Evolutionary conservation across 2,113 vertebrate species (phyloP).

Genomic region (Sebastes schlegelii): DNA sequence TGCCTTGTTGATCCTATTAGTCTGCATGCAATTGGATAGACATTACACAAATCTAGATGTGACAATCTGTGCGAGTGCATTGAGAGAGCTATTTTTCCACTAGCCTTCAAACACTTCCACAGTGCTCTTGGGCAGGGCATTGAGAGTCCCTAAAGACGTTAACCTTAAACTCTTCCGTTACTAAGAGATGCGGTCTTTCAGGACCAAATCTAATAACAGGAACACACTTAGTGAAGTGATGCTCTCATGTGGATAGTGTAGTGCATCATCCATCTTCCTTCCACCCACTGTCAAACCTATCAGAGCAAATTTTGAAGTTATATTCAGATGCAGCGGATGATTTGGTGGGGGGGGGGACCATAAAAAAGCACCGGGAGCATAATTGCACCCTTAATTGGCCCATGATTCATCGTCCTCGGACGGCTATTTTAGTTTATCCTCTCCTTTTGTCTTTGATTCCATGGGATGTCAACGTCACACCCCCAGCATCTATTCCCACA

Average conservation of each 20-base stretch:
- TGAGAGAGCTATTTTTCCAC: slow-evolving; percentile 22
- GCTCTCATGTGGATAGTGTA: slow-evolving; percentile 3
- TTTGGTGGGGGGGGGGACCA: not conserved
- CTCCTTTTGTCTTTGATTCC: slow-evolving; percentile 35
- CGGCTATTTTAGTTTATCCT: slow-evolving; percentile 63
- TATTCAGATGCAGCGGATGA: slow-evolving; percentile 34
- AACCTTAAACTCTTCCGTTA: not conserved
- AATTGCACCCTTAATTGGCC: slow-evolving; percentile 61
- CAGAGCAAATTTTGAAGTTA: slow-evolving; percentile 41
- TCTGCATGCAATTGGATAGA: slow-evolving; percentile 33
- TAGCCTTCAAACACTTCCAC: not conserved
- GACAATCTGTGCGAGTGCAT: slow-evolving; percentile 9
- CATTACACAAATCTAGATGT: slow-evolving; percentile 24
- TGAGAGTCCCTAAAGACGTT: not conserved
- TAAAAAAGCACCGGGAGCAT: slow-evolving; percentile 33
- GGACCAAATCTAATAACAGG: slow-evolving; percentile 12
- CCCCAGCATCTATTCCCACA: not conserved
- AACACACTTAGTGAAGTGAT: not conserved
- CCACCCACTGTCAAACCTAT: slow-evolving; percentile 38
- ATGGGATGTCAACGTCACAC: slow-evolving; percentile 44
- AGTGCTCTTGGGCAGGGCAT: not conserved
- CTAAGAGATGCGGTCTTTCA: not conserved
- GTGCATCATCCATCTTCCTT: slow-evolving; percentile 26
- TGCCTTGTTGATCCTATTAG: slow-evolving; percentile 60
- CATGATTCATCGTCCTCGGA: slow-evolving; percentile 58